A percentile compares a stretch with the other conserved stretches of the same genome.
Conservation (phyloP, 2,888 invertebrate species). For the Pollenia angustigena region DNA sequence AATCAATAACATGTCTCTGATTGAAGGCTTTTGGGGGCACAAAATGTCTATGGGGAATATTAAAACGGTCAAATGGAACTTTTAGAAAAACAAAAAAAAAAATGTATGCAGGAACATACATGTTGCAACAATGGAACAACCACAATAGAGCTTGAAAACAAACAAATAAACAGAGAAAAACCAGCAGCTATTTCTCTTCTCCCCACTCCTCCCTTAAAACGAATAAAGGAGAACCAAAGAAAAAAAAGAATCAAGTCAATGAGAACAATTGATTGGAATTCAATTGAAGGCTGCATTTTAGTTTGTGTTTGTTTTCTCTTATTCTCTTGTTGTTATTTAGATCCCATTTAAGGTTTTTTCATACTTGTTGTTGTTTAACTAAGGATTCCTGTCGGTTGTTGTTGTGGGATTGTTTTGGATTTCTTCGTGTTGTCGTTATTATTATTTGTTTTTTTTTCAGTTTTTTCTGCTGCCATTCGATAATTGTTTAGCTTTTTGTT, state of each 20-base stretch:
- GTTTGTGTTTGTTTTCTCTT: slow-evolving; percentile 49
- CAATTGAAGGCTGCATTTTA: slow-evolving; percentile 78
- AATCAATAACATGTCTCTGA: slow-evolving; percentile 48
- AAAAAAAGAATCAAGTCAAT: slow-evolving; percentile 60
- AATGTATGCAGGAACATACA: slow-evolving; percentile 30
- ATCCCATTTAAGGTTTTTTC: slow-evolving; percentile 65
- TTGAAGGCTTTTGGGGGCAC: slow-evolving; percentile 28
- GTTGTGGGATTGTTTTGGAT: slow-evolving; percentile 54
- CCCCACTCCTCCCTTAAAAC: slow-evolving; percentile 24
- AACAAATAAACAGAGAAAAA: slow-evolving; percentile 41
- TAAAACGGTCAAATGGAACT: slow-evolving; percentile 60
- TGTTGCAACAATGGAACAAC: slow-evolving; percentile 62
- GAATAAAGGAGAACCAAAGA: background rate
- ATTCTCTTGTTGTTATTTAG: slow-evolving; percentile 50
- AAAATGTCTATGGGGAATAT: slow-evolving; percentile 56
- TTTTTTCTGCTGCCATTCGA: slow-evolving; percentile 44
- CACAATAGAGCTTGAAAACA: slow-evolving; percentile 63
- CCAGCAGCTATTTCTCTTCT: slow-evolving; percentile 38
- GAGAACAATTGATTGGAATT: slow-evolving; percentile 82
- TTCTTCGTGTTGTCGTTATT: slow-evolving; percentile 68
- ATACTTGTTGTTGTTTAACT: slow-evolving; percentile 53
- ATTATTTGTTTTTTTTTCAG: slow-evolving; percentile 46
- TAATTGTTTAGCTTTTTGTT: slow-evolving; percentile 57
- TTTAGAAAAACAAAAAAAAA: slow-evolving; percentile 35
- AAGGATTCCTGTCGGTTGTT: slow-evolving; percentile 43